Base-by-base conservation (phyloP, 2,888 invertebrate species). In the Pyrocoelia pectoralis region DNA sequence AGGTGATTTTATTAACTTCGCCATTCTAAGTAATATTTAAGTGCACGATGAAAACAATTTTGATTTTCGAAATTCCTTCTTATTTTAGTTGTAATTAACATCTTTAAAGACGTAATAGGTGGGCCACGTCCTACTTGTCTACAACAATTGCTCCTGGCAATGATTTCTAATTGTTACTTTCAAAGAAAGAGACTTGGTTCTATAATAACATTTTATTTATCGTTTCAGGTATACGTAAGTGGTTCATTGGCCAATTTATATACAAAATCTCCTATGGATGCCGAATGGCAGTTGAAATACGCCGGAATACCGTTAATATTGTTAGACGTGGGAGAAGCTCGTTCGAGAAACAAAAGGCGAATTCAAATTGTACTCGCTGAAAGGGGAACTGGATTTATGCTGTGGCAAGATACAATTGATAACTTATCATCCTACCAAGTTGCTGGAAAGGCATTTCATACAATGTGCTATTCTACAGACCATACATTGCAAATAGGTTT, bases 391-490 rank as follows among this genome's bases (percentile, higher is more conserved):
- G 91, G 92, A 59, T 93, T 94, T 79, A 88, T 89, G 58, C 81
- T 94, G 15, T 94, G 93, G 93, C 86, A 87, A 70, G 93, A 94
- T 80, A 88, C 87, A 51, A 89, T 94, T 70, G 92, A 93, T 80
- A 91, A 92, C 77, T 81, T 93, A 67, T 89, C 90, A 6, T 86
- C 89, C 60, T 94, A 93, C 83, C 87, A 86, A 77, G 85, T 87
- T 12, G 86, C 87, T 12, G 88, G 89, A 0, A 87, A 88, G 40
- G 88, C 90, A 38, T 94, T 94, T 77, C 94, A 94, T 79, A 93
- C 93, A 40, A 88, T 94, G 89, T 89, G 89, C 79, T 83, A 90
- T 69, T 92, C 92, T 9, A 84, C 85, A 28, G 93, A 94, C 78
- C 92, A 92, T 80, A 87, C 89, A 63, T 86, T 88, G 70, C 84